Base-by-base conservation (phyloP, 2,113 vertebrate genomes). In the Apaloderma vittatum region DNA sequence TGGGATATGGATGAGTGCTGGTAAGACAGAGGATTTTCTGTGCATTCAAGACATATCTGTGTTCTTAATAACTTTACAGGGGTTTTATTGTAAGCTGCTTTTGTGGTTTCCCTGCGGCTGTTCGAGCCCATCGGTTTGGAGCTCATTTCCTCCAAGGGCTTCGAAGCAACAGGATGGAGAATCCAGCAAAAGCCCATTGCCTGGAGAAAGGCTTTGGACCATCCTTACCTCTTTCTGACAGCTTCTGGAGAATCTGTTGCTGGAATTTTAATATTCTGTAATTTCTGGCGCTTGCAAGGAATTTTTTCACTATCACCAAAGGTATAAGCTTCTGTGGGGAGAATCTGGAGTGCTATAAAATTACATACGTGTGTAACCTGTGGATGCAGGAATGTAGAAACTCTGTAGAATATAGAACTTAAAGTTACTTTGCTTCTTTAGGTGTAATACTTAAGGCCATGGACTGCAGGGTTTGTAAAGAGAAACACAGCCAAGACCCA, bases 1-100 rank as follows among this genome's bases (percentile, higher is more conserved):
- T 26, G 82, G 79, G 88, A 37, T 65, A 3, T 36, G 88, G 88
- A 49, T 91, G 86, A 84, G 79, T 57, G 86, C 79, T 71, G 43
- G 23, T 81, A 72, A 96, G n/a, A 86, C 79, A 67, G 36, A 93
- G 94, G 95, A 95, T 96, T 97, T 94, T 46, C 82, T 78, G 37
- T 84, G 82, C 86, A 32, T 94, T 90, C 52, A 67, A 54, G 75
- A 57, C 65, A 26, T 85, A 93, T 89, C 89, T 84, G 61, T 92
- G 90, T 16, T 86, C 52, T 88, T 90, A 96, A 80, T 93, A 92
- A 91, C 86, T 92, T 77, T 84, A 91, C 72, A 84, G 86, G 48
- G 90, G 37, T 40, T 93, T 97, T 91, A 89, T 32, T 90, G 45
- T 93, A 96, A 96, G 88, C 90, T 86, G 90, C 78, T 96, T 96